Evolutionary conservation across 1,140 invertebrate genomes (phyloP), one percentile per base, ranked within the genome.

Genomic region (Bombus consobrinus): DNA sequence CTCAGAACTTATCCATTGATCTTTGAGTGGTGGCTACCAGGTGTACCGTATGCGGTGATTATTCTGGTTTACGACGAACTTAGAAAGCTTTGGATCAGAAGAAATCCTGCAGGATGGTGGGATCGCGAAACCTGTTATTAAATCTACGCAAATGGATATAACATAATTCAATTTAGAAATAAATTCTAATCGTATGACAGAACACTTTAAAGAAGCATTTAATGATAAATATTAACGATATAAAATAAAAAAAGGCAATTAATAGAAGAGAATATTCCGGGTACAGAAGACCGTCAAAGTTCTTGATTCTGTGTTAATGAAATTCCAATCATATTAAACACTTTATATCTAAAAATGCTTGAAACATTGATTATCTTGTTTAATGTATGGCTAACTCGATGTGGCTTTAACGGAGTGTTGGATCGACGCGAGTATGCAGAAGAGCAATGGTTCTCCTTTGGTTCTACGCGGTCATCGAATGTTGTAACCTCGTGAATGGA

Each of bases 121-220:
- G 97, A 98, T 92, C 93, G 95, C 86, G 98, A 98, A 95, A 98
- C 97, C 59, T 98, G 98, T 91, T 98, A 98, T 94, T 98, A 96
- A 96, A 84, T 85, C 32, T 25, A 13, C 15, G 18, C 47, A 68
- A 37, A 68, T 2, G 3, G 15, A n/a, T 13, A n/a, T 13, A 62
- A 66, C n/a, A 5, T 66, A 32, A 8, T 66, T 32, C 62, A 2
- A 18, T n/a, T 0, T 18, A n/a, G 2, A 12, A 0, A 6, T 10
- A 13, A 34, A 34, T 62, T 66, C 57, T n/a, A 77, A 53, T 32
- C 13, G 64, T n/a, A 13, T 22, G n/a, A 22, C 12, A 39, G 34
- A 41, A 25, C 6, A 59, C 41, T 37, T 37, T 39, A 2, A 34
- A 18, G 32, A 32, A 25, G 1, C 47, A 53, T 53, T 53, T 22